Evolutionary conservation across 2,888 invertebrate genomes (phyloP), one percentile per base, ranked within the genome.

Genomic region (Spodoptera littoralis): DNA sequence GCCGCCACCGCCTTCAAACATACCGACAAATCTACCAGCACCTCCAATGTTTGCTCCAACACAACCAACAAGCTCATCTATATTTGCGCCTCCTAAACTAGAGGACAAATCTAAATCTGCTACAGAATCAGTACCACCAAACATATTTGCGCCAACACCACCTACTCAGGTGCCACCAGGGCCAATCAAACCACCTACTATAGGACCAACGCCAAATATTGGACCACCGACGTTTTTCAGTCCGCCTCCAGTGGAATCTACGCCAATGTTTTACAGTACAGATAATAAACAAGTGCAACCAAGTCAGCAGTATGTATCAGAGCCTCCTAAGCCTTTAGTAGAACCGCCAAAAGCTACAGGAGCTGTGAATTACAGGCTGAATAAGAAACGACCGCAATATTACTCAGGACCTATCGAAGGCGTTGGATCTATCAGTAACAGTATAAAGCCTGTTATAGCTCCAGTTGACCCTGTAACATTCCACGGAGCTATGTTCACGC

Each of bases 321-420:
- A 88, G 64, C 79, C 84, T 12, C 67, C 79, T 2, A 91, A 89
- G 74, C 62, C 83, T 27, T 42, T 90, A 2, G 57, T 82, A 2
- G 90, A 92, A 79, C 94, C 93, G 9, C 94, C 94, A 2, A 94
- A 92, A 81, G 61, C 88, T 5, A 68, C 81, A 2, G 88, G 86
- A n/a, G 83, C 75, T 46, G 57, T 84, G 0, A 94, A 88, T 70
- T 94, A 86, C 61, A 90, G 94, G 68, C 88, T 94, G 90, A 86
- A 84, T 2, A 94, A 93, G 61, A 94, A 92, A 76, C 84, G 88
- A 55, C 94, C 93, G 0, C 93, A 94, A 61, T 95, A 95, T 77
- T 95, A 95, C 72, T 88, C 95, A 0, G 95, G 95, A 3, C 94
- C 95, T 4, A 94, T 95, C 18, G 92, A 90, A 81, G 93, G 93